Evolutionary conservation across 2,888 invertebrate species (phyloP), one percentile per base, ranked within the genome.

Genomic region (Tachina lurida): DNA sequence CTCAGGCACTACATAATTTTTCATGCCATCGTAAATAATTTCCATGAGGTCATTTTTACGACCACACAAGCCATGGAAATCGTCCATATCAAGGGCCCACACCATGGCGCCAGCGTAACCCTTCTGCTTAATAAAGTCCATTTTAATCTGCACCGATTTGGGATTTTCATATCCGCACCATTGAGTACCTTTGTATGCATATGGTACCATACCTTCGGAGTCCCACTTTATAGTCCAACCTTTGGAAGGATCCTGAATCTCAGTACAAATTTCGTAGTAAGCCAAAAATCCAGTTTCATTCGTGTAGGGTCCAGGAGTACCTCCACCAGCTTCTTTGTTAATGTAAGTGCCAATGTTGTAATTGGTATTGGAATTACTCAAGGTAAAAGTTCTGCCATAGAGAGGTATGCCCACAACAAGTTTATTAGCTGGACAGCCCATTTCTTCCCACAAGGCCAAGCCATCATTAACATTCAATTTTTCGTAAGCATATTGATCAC

Each of bases 391-490:
- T 74, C 97, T 95, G 0, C 97, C 98, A 91, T 98, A 98, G 93
- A 97, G 97, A 0, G 98, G 97, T 73, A 97, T 95, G 17, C 98
- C 98, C 2, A 98, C 97, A 0, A 98, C 95, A 54, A 98, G 93
- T 92, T 97, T 97, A 91, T 97, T 96, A 1, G 96, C 95, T 0
- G 97, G 96, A 88, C 98, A 97, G 3, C 98, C 98, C 93, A 96
- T 96, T 88, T 97, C 96, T 88, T 97, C 97, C 98, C 98, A 98
- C 19, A 98, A 93, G 83, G 95, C 94, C 17, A 97, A 94, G 43
- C 98, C 98, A 89, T 98, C 98, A 89, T 97, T 96, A 92, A 98
- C 97, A 92, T 98, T 98, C 41, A 98, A 94, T 92, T 96, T 96
- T 90, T 97, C 97, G 90, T 97, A 97, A 22, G 97, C 97, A 94